These are phyloP conservation scores for Oconnorella tubifera DNA, from an alignment of 2,888 invertebrate species.

Conservation along the genomic window DNA sequence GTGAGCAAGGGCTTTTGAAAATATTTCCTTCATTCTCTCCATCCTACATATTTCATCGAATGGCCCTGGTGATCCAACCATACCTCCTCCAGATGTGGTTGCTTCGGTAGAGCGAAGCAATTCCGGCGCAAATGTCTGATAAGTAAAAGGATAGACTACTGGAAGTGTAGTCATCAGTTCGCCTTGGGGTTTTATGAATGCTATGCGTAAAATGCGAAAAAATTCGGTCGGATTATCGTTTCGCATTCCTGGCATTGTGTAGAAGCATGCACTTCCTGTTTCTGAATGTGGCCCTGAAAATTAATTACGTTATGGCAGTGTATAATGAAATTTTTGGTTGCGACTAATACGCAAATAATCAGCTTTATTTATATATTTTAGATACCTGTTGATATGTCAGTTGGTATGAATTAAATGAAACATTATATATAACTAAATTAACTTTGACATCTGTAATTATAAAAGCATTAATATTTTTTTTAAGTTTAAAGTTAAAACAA, in stretches of 20 bases:
- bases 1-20: slow-evolving; percentile 23
- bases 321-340: no score
- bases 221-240: slow-evolving; percentile 25
- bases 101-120: slow-evolving; percentile 17
- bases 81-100: neutral
- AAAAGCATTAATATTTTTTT: no score
- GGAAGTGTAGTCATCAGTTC: slow-evolving; percentile 1
- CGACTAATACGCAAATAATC: no score
- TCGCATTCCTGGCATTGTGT: slow-evolving; percentile 28
- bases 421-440: neutral
- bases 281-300: slow-evolving; percentile 25
- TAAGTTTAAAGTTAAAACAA: no score
- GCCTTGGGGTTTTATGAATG: slow-evolving; percentile 21
- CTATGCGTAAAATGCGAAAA: slow-evolving; percentile 29
- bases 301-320: no score
- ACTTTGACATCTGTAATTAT: no score
- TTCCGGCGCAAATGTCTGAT: slow-evolving; percentile 35
- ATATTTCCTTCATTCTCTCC: slow-evolving; percentile 33
- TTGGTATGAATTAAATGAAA: neutral
- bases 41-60: slow-evolving; percentile 8
- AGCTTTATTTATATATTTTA: no score
- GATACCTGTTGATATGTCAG: neutral
- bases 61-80: neutral
- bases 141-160: slow-evolving; percentile 32
- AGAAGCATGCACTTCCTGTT: slow-evolving; percentile 30